These are phyloP conservation scores for Streblospio benedicti DNA, from an alignment of 1,140 invertebrate species.

Conservation along the genomic window DNA sequence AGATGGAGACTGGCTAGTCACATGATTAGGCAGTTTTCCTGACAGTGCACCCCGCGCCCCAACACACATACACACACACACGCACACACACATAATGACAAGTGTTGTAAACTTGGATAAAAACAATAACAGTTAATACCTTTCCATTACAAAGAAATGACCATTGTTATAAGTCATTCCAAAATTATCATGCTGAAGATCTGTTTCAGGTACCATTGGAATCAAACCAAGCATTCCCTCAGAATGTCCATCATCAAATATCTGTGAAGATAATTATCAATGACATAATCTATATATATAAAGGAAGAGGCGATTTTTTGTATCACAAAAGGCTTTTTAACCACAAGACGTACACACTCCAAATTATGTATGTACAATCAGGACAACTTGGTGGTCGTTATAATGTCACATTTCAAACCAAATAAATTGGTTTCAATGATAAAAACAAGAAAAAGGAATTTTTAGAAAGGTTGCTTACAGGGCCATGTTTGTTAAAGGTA, in stretches of 20 bases:
- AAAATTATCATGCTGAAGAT: slow-evolving; percentile 10
- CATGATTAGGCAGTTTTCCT: not conserved
- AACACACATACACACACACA: too few relatives aligned
- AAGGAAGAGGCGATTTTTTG: not conserved
- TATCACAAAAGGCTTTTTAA: too few relatives aligned
- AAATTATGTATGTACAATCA: too few relatives aligned
- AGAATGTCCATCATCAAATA: not conserved
- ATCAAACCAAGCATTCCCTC: not conserved
- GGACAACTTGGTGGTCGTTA: too few relatives aligned
- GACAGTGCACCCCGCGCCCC: too few relatives aligned
- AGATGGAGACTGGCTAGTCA: not conserved
- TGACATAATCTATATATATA: not conserved
- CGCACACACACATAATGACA: too few relatives aligned
- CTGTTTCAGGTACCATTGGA: slow-evolving; percentile 3
- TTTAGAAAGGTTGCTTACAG: too few relatives aligned
- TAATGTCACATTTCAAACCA: too few relatives aligned
- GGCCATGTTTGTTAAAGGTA: too few relatives aligned
- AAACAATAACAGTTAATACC: not conserved
- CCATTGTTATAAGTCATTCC: slow-evolving; percentile 12
- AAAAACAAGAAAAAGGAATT: too few relatives aligned
- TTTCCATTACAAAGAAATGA: slow-evolving; percentile 14
- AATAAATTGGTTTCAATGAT: too few relatives aligned
- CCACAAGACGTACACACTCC: too few relatives aligned
- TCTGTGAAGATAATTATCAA: not conserved
- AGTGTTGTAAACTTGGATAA: not conserved